Evolutionary conservation across 2,797 vertebrate species (phyloP).

Genomic region (Rhynchotus rufescens): DNA sequence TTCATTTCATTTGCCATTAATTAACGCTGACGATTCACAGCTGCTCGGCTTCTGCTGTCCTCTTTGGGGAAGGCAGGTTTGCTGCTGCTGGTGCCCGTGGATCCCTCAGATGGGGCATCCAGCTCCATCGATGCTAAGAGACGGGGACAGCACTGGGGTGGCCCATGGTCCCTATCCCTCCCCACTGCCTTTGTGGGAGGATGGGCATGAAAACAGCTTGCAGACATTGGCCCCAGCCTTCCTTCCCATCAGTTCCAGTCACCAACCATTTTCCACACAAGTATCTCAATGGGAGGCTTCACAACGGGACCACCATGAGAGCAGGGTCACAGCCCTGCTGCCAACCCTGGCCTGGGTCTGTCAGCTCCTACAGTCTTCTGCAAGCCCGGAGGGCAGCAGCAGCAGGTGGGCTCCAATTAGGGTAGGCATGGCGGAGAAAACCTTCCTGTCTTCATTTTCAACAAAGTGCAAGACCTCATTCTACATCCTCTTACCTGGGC

Average conservation of each 20-base stretch:
- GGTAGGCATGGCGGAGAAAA: not conserved
- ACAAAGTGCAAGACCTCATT: not conserved
- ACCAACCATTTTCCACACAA: not conserved
- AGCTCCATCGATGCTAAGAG: rapidly evolving
- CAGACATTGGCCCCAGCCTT: not conserved
- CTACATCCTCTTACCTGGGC: not conserved
- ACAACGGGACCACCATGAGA: not conserved
- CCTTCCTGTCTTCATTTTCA: not conserved
- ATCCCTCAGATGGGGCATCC: rapidly evolving
- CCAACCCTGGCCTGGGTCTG: not conserved
- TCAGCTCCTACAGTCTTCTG: not conserved
- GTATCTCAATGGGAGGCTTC: not conserved
- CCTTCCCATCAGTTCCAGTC: not conserved
- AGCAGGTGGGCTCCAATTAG: not conserved
- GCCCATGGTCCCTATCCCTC: too few relatives aligned
- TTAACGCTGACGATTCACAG: not conserved
- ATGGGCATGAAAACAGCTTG: too few relatives aligned
- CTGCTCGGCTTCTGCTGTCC: not conserved
- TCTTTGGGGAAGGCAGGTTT: not conserved
- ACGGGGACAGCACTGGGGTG: too few relatives aligned
- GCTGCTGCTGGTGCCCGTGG: too few relatives aligned
- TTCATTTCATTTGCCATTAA: not conserved
- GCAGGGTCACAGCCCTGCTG: not conserved
- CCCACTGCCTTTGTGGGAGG: too few relatives aligned
- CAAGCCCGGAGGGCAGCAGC: not conserved